Evolutionary conservation across 2,113 vertebrate genomes (phyloP), one percentile per base, ranked within the genome.

Genomic region (Macaca mulatta): DNA sequence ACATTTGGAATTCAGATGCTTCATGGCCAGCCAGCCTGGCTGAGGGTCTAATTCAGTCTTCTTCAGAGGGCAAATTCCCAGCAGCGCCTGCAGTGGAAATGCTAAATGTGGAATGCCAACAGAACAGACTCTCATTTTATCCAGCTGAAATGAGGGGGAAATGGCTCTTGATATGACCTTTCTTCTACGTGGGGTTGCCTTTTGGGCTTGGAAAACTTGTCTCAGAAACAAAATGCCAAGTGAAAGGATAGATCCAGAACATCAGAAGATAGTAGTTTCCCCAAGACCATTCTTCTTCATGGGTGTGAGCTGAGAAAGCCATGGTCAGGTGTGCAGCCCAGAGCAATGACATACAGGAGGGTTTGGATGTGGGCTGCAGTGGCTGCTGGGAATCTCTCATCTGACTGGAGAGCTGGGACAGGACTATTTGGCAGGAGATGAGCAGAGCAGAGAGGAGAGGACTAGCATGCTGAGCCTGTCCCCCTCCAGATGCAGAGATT

Each of bases 1-100:
- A 91, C 96, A 95, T 97, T 97, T 97, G 74, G 81, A 70, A 61
- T 80, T 55, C 25, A 87, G 79, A 82, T 64, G 48, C 67, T 72
- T 75, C 2, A 8, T 12, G 40, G 38, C 40, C n/a, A 35, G 70
- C 67, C 64, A 93, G 86, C 32, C 52, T 70, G 43, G 35, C 48
- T 0, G 4, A 88, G 64, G 45, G 67, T 86, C 94, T 96, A 89
- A 96, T 97, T 97, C 50, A 22, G 45, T 93, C 82, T 86, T 89
- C 79, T 90, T 89, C 55, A 78, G 74, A 45, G 18, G 72, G 85
- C 75, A 93, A 89, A 83, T 97, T 88, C 89, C 93, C 94, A 96
- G 82, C 1, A 8, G 90, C 2, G 1, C 40, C 45, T 50, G 27
- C n/a, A 59, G 72, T 88, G 92, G 82, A 81, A 88, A 84, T 52